Evolutionary conservation across 2,888 invertebrate genomes (phyloP), one percentile per base, ranked within the genome.

Genomic region (Clistopyga incitator): DNA sequence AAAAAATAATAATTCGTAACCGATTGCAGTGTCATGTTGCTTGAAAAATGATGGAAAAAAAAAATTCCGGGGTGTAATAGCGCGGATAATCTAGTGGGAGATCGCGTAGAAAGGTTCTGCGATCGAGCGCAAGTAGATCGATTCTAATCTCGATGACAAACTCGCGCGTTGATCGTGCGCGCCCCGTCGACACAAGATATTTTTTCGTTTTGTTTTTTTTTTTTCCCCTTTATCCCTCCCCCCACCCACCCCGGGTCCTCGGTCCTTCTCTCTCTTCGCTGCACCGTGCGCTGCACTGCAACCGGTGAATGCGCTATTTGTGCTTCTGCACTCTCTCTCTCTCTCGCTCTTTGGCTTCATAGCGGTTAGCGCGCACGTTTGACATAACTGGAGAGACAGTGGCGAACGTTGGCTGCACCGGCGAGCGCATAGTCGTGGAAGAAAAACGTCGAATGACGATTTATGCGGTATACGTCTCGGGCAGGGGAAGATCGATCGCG

Each of bases 61-160:
- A 59, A 68, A 29, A n/a, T n/a, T n/a, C n/a, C 65, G 56, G 71
- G 72, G 77, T 64, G 71, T 82, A 77, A 79, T 82, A 79, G 71
- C 34, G 77, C 11, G 79, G 81, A 79, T 84, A 79, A 85, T 85
- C 84, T 74, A 42, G 52, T 52, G 47, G 23, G 42, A 65, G 74
- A 50, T 77, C 68, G 34, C 59, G 74, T 77, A 85, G 84, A 84
- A 84, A 85, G 84, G 81, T 84, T 67, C 84, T 77, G 74, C 82
- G 75, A 82, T 78, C 77, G 68, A 74, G 71, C 61, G 75, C 81
- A 85, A 86, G 85, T 86, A 83, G 85, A 86, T 85, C 85, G 86
- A 86, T 86, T 82, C 75, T 86, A 82, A 86, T 86, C 86, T 84
- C 83, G 83, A 86, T 85, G 84, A 86, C 81, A 85, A 86, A 85